Evolutionary conservation across 2,888 invertebrate genomes (phyloP), one percentile per base, ranked within the genome.

Genomic region (Apotomis capreana): DNA sequence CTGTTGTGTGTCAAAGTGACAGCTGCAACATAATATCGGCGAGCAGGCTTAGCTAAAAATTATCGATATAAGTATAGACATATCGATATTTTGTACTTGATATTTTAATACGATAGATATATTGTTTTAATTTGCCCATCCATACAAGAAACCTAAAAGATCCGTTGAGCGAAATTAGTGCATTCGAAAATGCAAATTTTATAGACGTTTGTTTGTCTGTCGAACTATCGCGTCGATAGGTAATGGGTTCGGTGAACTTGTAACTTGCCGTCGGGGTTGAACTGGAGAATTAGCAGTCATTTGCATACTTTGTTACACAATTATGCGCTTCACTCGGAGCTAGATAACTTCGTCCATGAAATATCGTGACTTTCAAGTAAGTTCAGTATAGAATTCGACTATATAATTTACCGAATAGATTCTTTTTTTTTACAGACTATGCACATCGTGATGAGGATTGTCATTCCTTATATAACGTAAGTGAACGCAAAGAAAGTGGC

Each of bases 221-320:
- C 8, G 57, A 57, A 40, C 13, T 49, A 57, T 36, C 57, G 8
- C 37, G 44, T 6, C 51, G 62, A 15, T 57, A 36, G 61, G 46
- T 62, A 69, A 69, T 63, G 62, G 62, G 69, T 70, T 67, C 65
- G 40, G 12, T 36, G 70, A 70, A 67, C 70, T 55, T n/a, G 36
- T 55, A 61, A 70, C 65, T 70, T 26, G 36, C 57, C 58, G 58
- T 59, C 13, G 36, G 40, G 46, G 40, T 37, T 52, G 51, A 57
- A 15, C 62, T 40, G 13, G 46, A 44, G 54, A 52, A 60, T 64
- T 65, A 60, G 60, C 70, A 60, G 12, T 55, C 12, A 70, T 70
- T 67, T 70, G 70, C 65, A 70, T 65, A 67, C 63, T 58, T n/a
- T 3, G 61, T 63, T 58, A 58, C 26, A 26, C 26, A 63, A 63